These are phyloP conservation scores for Xestia sexstrigata DNA, from an alignment of 2,888 invertebrate species.

Conservation along the genomic window DNA sequence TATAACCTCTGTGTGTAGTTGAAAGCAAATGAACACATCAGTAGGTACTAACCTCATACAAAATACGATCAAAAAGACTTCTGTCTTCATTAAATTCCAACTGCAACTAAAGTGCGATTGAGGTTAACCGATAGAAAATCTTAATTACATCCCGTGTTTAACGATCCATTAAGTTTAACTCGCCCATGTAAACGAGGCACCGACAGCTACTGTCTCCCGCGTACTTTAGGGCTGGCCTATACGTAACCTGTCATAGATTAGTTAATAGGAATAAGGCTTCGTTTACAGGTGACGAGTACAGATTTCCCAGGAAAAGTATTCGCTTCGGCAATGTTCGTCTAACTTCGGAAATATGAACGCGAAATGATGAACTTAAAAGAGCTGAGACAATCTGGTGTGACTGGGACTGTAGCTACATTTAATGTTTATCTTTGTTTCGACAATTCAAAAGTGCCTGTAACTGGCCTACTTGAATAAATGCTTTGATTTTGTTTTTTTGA, in stretches of 20 bases:
- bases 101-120: slow-evolving; percentile 25
- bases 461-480: no score
- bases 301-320: not conserved
- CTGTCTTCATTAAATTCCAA: slow-evolving; percentile 31
- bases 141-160: slow-evolving; percentile 43
- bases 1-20: not conserved
- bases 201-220: slow-evolving; percentile 27
- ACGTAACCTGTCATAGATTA: slow-evolving; percentile 8
- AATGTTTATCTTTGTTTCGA: no score
- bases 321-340: not conserved
- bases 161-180: slow-evolving; percentile 41
- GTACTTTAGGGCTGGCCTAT: slow-evolving; percentile 2
- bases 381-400: no score
- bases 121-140: slow-evolving; percentile 28
- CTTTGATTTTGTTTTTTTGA: no score
- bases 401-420: no score
- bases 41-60: slow-evolving; percentile 4
- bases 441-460: no score
- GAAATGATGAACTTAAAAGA: not conserved
- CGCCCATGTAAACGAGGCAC: slow-evolving; percentile 3
- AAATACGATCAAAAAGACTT: slow-evolving; percentile 20
- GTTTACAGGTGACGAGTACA: not conserved
- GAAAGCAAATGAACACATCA: slow-evolving; percentile 25
- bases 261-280: not conserved
- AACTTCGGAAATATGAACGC: not conserved